These are phyloP conservation scores for Cynoglossus semilaevis DNA, from an alignment of 2,113 vertebrate species.

Conservation along the genomic window DNA sequence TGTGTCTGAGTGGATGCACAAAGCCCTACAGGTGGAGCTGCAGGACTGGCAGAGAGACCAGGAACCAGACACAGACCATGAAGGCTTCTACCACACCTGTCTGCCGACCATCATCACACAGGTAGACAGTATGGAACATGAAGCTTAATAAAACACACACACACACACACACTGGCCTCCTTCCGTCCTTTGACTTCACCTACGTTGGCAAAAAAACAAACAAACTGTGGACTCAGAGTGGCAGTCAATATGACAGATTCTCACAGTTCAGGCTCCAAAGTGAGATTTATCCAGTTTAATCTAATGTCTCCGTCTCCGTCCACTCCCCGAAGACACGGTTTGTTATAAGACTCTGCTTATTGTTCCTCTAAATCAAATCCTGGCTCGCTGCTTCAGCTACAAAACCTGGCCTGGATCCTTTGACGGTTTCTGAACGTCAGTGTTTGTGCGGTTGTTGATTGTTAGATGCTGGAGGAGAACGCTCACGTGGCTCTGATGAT, in stretches of 20 bases:
- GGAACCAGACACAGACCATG: conserved; percentile 87
- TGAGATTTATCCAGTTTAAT: background rate
- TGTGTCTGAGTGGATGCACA: conserved; percentile 91
- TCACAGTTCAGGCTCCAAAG: background rate
- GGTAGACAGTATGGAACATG: conserved; percentile 65
- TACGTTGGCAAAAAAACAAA: too few species aligned
- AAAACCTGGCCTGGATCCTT: background rate
- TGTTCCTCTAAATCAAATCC: background rate
- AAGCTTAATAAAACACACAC: background rate
- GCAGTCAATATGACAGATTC: background rate
- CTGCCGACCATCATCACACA: conserved; percentile 89
- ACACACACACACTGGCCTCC: background rate
- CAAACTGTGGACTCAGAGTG: background rate
- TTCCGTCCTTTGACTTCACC: background rate
- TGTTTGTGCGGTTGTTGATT: conserved; percentile 10
- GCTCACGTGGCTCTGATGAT: conserved; percentile 84
- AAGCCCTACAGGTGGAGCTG: conserved; percentile 88
- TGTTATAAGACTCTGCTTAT: background rate
- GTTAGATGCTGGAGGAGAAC: conserved; percentile 92
- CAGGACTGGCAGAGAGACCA: conserved; percentile 90
- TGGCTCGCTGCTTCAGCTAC: background rate
- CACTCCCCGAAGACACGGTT: background rate
- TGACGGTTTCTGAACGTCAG: background rate
- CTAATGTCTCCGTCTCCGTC: background rate
- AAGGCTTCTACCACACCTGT: conserved; percentile 92